Conservation (phyloP, 2,888 invertebrate genomes). For the Cerastis leucographa region DNA sequence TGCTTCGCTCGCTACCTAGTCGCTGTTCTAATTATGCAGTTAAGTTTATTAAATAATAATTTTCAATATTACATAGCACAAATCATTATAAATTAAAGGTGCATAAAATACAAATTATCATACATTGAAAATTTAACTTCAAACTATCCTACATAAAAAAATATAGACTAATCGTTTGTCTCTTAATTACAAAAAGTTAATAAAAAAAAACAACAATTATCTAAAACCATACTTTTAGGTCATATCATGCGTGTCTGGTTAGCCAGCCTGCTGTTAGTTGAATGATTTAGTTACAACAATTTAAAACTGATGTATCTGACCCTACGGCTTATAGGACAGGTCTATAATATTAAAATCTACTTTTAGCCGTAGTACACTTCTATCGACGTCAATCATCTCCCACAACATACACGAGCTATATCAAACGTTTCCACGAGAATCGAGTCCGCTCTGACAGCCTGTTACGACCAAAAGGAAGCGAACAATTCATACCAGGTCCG, state of each 20-base stretch:
- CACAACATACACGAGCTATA: conserved; percentile 26
- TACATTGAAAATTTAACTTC: too few relatives aligned
- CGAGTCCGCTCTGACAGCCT: conserved; percentile 38
- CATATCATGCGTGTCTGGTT: too few relatives aligned
- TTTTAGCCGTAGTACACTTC: conserved; percentile 4
- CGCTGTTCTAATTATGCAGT: neutral
- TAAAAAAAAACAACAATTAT: too few relatives aligned
- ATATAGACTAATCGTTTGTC: too few relatives aligned
- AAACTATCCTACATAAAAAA: too few relatives aligned
- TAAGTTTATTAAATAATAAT: too few relatives aligned
- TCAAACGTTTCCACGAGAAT: conserved; percentile 50
- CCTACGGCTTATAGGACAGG: neutral
- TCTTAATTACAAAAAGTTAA: too few relatives aligned
- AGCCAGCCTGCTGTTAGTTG: neutral
- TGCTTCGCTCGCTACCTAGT: neutral
- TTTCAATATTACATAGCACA: too few relatives aligned
- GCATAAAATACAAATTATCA: too few relatives aligned
- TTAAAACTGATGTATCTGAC: neutral
- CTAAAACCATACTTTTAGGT: too few relatives aligned
- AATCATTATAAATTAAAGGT: too few relatives aligned
- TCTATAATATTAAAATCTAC: neutral
- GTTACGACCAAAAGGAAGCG: conserved; percentile 67
- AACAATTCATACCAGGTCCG: conserved; percentile 71
- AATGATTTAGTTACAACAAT: neutral
- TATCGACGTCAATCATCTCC: conserved; percentile 34